Evolutionary conservation across 2,113 vertebrate species (phyloP).

Genomic region (Carollia perspicillata): DNA sequence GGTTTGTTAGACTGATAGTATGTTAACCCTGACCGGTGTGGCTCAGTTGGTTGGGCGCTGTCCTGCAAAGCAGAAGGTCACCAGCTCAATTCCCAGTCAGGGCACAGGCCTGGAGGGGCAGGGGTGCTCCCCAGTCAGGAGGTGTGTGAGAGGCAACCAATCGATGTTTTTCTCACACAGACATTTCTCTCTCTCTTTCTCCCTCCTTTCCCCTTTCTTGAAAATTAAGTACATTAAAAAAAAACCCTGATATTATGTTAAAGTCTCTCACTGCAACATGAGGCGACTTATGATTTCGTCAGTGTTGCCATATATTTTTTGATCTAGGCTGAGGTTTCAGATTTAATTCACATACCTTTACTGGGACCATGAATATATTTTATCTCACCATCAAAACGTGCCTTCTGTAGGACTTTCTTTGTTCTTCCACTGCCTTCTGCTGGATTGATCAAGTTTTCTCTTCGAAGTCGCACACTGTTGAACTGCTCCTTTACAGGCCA

Average conservation of each 20-base stretch:
- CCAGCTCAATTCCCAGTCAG: too few species aligned
- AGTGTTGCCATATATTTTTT: not conserved
- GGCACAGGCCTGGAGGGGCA: too few species aligned
- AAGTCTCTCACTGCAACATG: not conserved
- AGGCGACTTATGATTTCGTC: not conserved
- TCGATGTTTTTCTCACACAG: too few species aligned
- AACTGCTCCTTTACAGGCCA: not conserved
- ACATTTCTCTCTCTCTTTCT: too few species aligned
- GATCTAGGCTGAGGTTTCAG: not conserved
- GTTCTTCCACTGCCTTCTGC: not conserved
- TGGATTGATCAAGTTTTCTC: not conserved
- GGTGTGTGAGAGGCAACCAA: too few species aligned
- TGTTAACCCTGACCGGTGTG: not conserved
- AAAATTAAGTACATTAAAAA: too few species aligned
- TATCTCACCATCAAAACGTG: not conserved
- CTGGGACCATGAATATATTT: not conserved
- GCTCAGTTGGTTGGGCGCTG: too few species aligned
- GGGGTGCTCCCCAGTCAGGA: too few species aligned
- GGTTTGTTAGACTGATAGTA: not conserved
- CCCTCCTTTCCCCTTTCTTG: too few species aligned
- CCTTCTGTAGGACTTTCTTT: not conserved
- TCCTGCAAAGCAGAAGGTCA: too few species aligned
- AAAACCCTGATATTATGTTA: not conserved
- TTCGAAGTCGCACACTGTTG: not conserved
- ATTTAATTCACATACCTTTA: not conserved